Evolutionary conservation across 2,113 vertebrate genomes (phyloP).

Genomic region (human (Homo sapiens)): GRCh38 chr16:49572501-49573000

Average conservation of each 20-base stretch:
- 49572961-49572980: neutral
- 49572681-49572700: rapidly evolving
- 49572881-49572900: neutral
- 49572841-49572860: neutral
- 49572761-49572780: neutral
- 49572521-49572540: neutral
- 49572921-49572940: neutral
- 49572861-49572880: neutral
- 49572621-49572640: neutral
- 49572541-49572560: too few species aligned
- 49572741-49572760: neutral
- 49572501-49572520: neutral
- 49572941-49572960: neutral
- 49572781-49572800: too few species aligned
- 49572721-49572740: neutral
- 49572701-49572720: neutral
- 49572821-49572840: neutral
- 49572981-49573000: neutral
- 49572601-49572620: neutral
- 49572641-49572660: neutral
- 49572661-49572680: neutral
- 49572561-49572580: neutral
- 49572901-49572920: neutral
- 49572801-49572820: neutral
- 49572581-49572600: neutral